Evolutionary conservation across 2,888 invertebrate species (phyloP).

Genomic region (Melieria omissa): DNA sequence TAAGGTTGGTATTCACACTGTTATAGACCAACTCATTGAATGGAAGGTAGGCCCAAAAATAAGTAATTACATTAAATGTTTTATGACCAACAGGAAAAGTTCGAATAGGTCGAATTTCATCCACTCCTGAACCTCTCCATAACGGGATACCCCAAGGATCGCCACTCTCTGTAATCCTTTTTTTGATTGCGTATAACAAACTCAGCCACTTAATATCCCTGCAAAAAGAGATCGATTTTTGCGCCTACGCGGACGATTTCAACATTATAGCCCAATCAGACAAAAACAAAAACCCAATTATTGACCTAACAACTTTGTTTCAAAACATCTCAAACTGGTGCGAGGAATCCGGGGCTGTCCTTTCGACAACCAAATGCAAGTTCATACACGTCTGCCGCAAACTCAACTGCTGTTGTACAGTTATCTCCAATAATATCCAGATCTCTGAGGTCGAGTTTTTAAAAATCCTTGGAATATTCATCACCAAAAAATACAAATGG

Average conservation of each 20-base stretch:
- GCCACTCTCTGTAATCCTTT: neutral
- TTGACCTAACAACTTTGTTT: neutral
- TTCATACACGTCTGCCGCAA: neutral
- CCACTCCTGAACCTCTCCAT: too few species aligned
- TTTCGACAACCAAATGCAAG: neutral
- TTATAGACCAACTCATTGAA: neutral
- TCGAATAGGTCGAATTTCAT: neutral
- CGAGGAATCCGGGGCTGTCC: too few species aligned
- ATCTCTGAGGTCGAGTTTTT: neutral
- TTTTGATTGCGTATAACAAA: neutral
- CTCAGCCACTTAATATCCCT: too few species aligned
- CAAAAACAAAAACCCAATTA: neutral
- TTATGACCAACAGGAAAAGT: neutral
- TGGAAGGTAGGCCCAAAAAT: constrained; percentile 1
- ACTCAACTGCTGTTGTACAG: neutral
- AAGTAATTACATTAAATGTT: neutral
- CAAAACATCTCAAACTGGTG: too few species aligned
- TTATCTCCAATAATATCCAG: neutral
- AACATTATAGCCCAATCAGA: too few species aligned
- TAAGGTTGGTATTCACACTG: too few species aligned
- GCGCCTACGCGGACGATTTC: too few species aligned
- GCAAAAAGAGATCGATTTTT: too few species aligned
- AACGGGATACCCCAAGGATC: neutral
- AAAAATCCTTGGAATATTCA: neutral
- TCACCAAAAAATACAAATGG: neutral